A percentile compares a stretch with the other conserved stretches of the same genome.
Conservation (phyloP, 2,888 invertebrate genomes). For the Megastigmus dorsalis region DNA sequence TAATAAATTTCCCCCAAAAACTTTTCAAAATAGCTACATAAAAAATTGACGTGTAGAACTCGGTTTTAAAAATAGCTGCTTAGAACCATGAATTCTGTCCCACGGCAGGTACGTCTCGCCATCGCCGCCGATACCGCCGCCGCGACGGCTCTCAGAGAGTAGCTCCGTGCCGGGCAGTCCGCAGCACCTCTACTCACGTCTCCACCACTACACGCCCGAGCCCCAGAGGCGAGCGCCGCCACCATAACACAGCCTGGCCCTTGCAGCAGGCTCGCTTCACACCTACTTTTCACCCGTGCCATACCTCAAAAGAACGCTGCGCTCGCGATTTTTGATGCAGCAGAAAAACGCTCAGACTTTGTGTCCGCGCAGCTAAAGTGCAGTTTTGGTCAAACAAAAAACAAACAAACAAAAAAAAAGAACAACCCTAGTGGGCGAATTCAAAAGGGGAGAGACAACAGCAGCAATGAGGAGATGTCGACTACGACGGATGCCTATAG, state of each 20-base stretch:
- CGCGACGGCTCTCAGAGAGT: slow-evolving; percentile 81
- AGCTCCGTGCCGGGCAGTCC: slow-evolving; percentile 83
- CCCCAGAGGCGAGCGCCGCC: slow-evolving; percentile 71
- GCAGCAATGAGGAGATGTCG: neutral
- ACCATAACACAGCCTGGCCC: slow-evolving; percentile 50
- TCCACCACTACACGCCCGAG: slow-evolving; percentile 75
- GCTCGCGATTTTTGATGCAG: slow-evolving; percentile 46
- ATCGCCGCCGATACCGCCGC: slow-evolving; percentile 79
- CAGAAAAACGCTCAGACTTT: slow-evolving; percentile 26
- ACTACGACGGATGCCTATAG: slow-evolving; percentile 8
- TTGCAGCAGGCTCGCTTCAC: slow-evolving; percentile 31
- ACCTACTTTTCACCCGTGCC: slow-evolving; percentile 65
- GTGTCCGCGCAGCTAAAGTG: slow-evolving; percentile 37
- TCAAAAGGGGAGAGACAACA: neutral
- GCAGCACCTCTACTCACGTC: slow-evolving; percentile 79
- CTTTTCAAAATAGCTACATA: too few relatives aligned
- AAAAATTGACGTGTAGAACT: too few relatives aligned
- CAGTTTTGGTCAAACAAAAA: too few relatives aligned
- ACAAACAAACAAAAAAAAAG: too few relatives aligned
- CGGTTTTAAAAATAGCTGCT: too few relatives aligned
- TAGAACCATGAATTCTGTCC: slow-evolving; percentile 20
- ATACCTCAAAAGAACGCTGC: slow-evolving; percentile 63
- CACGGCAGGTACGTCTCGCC: slow-evolving; percentile 77
- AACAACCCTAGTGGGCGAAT: neutral
- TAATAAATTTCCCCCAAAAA: neutral